Conservation (phyloP, 2,113 vertebrate genomes). For the Crotalus helleri region DNA sequence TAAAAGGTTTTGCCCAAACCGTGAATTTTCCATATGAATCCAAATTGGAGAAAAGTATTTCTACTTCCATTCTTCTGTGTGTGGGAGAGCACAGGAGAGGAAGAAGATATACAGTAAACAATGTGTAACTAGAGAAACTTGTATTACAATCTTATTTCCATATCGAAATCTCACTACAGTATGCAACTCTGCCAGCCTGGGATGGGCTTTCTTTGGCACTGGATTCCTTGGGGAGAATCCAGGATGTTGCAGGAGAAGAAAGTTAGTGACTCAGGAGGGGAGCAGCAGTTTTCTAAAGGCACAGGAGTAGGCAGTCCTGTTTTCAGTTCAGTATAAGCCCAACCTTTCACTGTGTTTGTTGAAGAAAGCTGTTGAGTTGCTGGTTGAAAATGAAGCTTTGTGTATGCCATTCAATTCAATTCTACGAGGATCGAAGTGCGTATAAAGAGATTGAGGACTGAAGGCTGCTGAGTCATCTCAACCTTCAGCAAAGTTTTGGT, state of each 20-base stretch:
- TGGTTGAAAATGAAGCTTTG: neutral
- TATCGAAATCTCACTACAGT: constrained; percentile 30
- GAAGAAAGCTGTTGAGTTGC: neutral
- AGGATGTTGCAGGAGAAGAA: constrained; percentile 1
- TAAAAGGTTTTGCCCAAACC: neutral
- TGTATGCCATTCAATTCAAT: neutral
- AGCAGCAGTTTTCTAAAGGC: neutral
- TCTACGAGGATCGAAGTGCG: neutral
- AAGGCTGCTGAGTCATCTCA: neutral
- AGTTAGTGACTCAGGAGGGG: constrained; percentile 29
- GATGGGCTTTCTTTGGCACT: neutral
- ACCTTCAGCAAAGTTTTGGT: neutral
- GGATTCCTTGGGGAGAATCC: constrained; percentile 35
- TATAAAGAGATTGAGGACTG: neutral
- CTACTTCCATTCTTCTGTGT: neutral
- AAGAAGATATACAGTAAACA: neutral
- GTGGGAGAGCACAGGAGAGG: neutral
- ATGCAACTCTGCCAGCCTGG: neutral
- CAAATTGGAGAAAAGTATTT: too few relatives aligned
- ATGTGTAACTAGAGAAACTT: neutral
- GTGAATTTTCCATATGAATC: neutral
- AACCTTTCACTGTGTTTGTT: neutral
- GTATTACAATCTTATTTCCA: neutral
- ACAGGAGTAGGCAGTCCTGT: too few relatives aligned
- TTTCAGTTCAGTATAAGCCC: neutral